A percentile compares a stretch with the other conserved stretches of the same genome.
Conservation (phyloP, 2,797 vertebrate genomes). For the Sparidentex hasta region DNA sequence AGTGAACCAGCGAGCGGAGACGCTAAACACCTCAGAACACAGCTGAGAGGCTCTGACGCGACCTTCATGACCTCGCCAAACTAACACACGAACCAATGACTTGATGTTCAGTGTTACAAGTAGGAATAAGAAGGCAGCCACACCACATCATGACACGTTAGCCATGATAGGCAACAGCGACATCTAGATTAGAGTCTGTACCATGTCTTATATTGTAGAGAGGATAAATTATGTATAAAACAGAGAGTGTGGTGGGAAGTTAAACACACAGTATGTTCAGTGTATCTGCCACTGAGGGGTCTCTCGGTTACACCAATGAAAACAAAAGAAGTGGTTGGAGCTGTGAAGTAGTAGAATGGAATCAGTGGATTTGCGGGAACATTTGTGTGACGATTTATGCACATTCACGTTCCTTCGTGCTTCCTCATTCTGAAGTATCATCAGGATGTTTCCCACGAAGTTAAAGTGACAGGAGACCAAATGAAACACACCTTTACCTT, state of each 20-base stretch:
- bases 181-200: not conserved
- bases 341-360: too few relatives aligned
- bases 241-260: not conserved
- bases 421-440: too few relatives aligned
- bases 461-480: too few relatives aligned
- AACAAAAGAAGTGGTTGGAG: too few relatives aligned
- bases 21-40: constrained; percentile 56
- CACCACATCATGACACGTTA: not conserved
- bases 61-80: constrained; percentile 45
- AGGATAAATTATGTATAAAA: not conserved
- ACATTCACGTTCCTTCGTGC: too few relatives aligned
- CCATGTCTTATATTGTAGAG: not conserved
- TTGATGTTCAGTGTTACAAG: not conserved
- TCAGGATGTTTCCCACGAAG: too few relatives aligned
- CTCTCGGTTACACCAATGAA: too few relatives aligned
- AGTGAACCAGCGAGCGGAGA: constrained; percentile 61
- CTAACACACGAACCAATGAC: constrained; percentile 6
- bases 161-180: not conserved
- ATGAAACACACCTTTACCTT: too few relatives aligned
- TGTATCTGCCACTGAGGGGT: too few relatives aligned
- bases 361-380: too few relatives aligned
- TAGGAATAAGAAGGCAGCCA: not conserved
- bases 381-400: too few relatives aligned
- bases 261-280: not conserved
- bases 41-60: constrained; percentile 41